phyloP scores from a whole-genome alignment of 2,888 invertebrate species.

The Pollenia labialis region DNA sequence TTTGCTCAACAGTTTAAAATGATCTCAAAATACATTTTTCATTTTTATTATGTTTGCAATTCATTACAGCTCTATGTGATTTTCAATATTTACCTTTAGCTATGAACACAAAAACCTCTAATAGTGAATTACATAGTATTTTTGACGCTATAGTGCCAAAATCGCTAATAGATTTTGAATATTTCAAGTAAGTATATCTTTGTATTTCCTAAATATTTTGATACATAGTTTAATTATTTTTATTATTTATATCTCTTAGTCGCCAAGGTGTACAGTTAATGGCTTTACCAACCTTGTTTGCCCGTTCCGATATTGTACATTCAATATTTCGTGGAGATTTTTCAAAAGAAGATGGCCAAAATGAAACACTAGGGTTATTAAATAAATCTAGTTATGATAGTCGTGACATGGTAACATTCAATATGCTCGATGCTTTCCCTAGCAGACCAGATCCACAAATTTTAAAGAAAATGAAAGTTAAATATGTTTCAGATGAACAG shows the following conservation, averaged over 20 bases:
- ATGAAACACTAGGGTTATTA: slow-evolving; percentile 85
- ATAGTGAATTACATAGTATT: slow-evolving; percentile 84
- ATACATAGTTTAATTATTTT: neutral
- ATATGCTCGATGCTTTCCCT: slow-evolving; percentile 87
- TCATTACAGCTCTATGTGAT: slow-evolving; percentile 90
- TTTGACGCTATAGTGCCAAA: slow-evolving; percentile 87
- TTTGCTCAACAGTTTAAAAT: too few relatives aligned
- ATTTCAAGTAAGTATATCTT: slow-evolving; percentile 84
- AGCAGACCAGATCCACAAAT: slow-evolving; percentile 86
- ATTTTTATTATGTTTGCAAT: neutral
- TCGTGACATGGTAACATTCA: slow-evolving; percentile 87
- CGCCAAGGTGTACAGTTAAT: slow-evolving; percentile 85
- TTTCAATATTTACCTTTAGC: slow-evolving; percentile 95
- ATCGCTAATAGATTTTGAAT: slow-evolving; percentile 85
- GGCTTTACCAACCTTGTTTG: slow-evolving; percentile 91
- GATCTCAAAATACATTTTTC: too few relatives aligned
- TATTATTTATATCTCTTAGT: slow-evolving; percentile 82
- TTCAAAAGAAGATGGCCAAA: slow-evolving; percentile 83
- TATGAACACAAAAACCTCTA: slow-evolving; percentile 79
- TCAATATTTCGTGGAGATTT: slow-evolving; percentile 80
- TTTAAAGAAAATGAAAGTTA: slow-evolving; percentile 85
- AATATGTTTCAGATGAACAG: slow-evolving; percentile 84
- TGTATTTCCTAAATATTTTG: neutral
- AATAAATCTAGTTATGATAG: slow-evolving; percentile 86
- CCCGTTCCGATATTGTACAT: slow-evolving; percentile 88